A percentile compares a stretch with the other conserved stretches of the same genome.
Evolutionary conservation across 92 coral and sea anemone genomes (phyloP).

Genomic region (Epizoanthus illoricatus): DNA sequence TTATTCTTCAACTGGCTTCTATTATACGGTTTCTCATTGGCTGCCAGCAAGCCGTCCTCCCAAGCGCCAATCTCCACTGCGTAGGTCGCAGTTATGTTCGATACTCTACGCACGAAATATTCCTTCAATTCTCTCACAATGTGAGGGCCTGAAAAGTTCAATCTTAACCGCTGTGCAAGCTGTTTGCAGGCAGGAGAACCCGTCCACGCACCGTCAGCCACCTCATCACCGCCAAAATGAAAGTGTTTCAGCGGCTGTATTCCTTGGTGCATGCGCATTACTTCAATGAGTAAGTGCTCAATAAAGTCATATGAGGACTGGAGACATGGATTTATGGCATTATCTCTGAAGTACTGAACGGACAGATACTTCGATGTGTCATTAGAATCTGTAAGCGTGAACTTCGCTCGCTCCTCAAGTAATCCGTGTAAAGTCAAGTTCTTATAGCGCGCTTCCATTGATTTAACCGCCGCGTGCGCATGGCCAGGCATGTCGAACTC

Average conservation of each 20-base stretch:
- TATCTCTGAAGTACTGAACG: constrained; percentile 67
- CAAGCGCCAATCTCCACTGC: constrained; percentile 68
- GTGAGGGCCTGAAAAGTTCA: constrained; percentile 33
- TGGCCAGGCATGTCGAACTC: constrained; percentile 94
- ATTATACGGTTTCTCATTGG: constrained; percentile 32
- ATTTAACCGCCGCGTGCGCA: constrained; percentile 74
- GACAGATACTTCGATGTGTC: constrained; percentile 70
- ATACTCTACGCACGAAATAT: constrained; percentile 57
- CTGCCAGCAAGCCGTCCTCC: constrained; percentile 75
- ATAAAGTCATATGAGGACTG: constrained; percentile 67
- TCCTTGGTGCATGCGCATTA: constrained; percentile 56
- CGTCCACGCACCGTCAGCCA: constrained; percentile 84
- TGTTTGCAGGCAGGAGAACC: constrained; percentile 64
- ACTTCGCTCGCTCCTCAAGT: constrained; percentile 47
- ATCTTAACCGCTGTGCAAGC: constrained; percentile 34
- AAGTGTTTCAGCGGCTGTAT: constrained; percentile 64
- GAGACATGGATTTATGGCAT: constrained; percentile 79
- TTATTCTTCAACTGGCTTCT: constrained; percentile 39
- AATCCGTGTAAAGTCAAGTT: constrained; percentile 43
- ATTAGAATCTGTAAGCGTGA: constrained; percentile 54
- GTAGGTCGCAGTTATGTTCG: constrained; percentile 56
- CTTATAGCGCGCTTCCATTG: constrained; percentile 63
- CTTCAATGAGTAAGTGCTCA: constrained; percentile 44
- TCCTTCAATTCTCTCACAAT: constrained; percentile 56
- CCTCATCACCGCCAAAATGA: constrained; percentile 94